These are phyloP conservation scores for Pararge aegeria DNA, from an alignment of 1,140 invertebrate genomes.

Conservation along the genomic window DNA sequence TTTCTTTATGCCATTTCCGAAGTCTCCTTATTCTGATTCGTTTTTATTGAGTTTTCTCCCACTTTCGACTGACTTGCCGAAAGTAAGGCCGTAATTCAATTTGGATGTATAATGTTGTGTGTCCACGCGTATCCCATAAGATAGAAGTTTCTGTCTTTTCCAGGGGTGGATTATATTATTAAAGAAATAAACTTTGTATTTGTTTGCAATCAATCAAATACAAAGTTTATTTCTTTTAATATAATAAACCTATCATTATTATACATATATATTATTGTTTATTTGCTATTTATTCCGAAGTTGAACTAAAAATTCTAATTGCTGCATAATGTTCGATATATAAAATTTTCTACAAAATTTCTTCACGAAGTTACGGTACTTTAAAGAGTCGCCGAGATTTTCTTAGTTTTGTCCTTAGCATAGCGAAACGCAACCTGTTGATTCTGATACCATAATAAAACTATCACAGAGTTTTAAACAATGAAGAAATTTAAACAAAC, in stretches of 20 bases:
- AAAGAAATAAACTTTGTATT: no score
- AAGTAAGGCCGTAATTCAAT: conserved; percentile 43
- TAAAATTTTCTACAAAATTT: no score
- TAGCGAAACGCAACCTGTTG: conserved; percentile 33
- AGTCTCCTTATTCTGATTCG: conserved; percentile 65
- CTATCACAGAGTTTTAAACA: conserved; percentile 35
- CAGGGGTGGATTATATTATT: conserved; percentile 11
- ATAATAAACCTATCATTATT: no score
- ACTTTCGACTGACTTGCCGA: conserved; percentile 48
- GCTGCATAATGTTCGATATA: no score
- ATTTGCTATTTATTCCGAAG: background rate
- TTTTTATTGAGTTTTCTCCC: conserved; percentile 63
- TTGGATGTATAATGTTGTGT: conserved; percentile 37
- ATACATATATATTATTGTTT: no score
- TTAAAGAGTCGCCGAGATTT: no score
- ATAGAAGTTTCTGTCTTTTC: conserved; percentile 15
- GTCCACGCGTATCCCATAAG: conserved; percentile 29
- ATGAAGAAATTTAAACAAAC: conserved; percentile 30
- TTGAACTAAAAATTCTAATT: no score
- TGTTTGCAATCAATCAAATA: no score
- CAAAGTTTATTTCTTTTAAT: no score
- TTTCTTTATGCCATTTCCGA: conserved; percentile 66
- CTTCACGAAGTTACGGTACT: no score
- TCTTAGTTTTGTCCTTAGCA: conserved; percentile 6
- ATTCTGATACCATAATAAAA: conserved; percentile 28